Conservation (phyloP, 1,140 invertebrate genomes). For the Phocides pigmalion region DNA sequence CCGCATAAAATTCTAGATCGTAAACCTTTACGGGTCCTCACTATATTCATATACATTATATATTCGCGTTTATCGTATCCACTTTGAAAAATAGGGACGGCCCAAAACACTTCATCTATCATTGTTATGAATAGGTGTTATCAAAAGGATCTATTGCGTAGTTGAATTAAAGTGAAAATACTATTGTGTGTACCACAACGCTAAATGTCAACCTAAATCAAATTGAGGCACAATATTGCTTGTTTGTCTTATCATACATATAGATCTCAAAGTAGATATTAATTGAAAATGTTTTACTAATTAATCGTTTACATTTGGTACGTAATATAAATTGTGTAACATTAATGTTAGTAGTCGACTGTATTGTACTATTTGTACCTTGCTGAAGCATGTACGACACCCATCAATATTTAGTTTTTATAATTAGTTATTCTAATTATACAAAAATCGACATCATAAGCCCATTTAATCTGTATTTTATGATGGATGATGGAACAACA, state of each 20-base stretch:
- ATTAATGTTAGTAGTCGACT: too few relatives aligned
- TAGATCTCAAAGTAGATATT: neutral
- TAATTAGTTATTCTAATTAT: too few relatives aligned
- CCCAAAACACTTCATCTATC: slow-evolving; percentile 9
- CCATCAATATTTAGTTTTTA: too few relatives aligned
- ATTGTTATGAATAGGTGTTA: slow-evolving; percentile 12
- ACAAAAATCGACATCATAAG: too few relatives aligned
- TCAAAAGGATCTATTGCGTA: slow-evolving; percentile 7
- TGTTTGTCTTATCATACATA: neutral
- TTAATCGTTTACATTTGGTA: too few relatives aligned
- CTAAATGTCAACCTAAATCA: slow-evolving; percentile 6
- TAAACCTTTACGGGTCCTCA: slow-evolving; percentile 5
- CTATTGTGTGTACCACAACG: neutral
- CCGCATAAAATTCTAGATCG: slow-evolving; percentile 20
- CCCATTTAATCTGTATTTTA: too few relatives aligned
- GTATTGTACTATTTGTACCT: too few relatives aligned
- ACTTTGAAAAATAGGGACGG: slow-evolving; percentile 11
- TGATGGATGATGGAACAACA: too few relatives aligned
- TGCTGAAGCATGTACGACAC: too few relatives aligned
- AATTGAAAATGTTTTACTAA: neutral
- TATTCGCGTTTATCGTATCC: neutral
- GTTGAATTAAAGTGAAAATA: neutral
- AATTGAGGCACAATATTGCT: neutral
- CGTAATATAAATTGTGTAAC: too few relatives aligned
- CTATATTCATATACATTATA: neutral